Base-by-base conservation (phyloP, 2,797 vertebrate genomes). In the Ctenopoma kingsleyae region DNA sequence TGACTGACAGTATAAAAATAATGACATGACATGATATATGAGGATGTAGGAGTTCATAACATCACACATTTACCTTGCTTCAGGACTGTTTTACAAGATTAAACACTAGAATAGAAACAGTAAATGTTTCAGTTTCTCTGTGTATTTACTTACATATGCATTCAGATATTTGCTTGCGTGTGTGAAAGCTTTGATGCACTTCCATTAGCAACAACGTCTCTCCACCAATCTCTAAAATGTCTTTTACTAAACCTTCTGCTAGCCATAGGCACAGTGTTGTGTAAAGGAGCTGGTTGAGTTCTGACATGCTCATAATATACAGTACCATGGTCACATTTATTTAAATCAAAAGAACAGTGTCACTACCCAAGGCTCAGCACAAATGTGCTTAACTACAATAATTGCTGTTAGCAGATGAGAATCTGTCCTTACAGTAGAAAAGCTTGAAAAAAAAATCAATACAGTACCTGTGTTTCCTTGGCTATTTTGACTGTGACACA, bases 211-310 rank as follows among this genome's bases (percentile, higher is more conserved):
- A n/a, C 2, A 3, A 44, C 76, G 69, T 85, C 69, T 81, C 70
- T 81, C 86, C 76, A 65, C 50, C 82, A 66, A 81, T 75, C 76
- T 82, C 80, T 87, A 56, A 89, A 85, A 76, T 69, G 69, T 80
- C 74, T 25, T 32, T 9, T 32, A 32, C 30, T 8, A 32, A 32
- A 64, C 16, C 43, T 25, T 71, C 51, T 76, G 61, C 84, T 86
- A 81, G 75, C 66, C 44, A 55, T 58, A 63, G 60, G 65, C 30
- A 61, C 48, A 41, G 38, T 52, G 51, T 46, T 55, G 76, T 44
- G 67, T 60, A 62, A 67, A 67, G 74, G 68, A 59, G 62, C 69
- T 23, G 66, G 36, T 13, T 56, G 66, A 70, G 63, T 30, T 30
- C 15, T 46, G 47, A 65, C 67, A 66, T 71, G 63, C 35, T 74